These are phyloP conservation scores for Diplosoma virens DNA, from an alignment of 23 tunicate species.

Conservation along the genomic window DNA sequence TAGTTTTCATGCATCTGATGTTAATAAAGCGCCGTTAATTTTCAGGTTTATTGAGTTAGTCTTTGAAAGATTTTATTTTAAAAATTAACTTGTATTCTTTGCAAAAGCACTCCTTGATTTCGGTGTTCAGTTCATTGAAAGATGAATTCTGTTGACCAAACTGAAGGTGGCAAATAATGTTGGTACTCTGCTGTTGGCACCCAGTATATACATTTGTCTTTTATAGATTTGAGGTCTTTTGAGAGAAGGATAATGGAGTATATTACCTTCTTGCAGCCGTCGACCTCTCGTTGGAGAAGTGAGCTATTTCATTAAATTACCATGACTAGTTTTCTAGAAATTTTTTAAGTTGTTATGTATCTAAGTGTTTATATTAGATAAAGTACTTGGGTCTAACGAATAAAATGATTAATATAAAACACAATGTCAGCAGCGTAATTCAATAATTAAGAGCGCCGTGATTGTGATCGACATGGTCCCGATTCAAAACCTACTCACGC, in stretches of 20 bases:
- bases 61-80: too few relatives aligned
- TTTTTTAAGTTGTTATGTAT: not conserved
- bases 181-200: not conserved
- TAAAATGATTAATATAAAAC: too few relatives aligned
- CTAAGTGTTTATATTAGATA: too few relatives aligned
- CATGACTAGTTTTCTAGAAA: not conserved
- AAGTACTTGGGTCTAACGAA: too few relatives aligned
- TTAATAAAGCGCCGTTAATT: too few relatives aligned
- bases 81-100: too few relatives aligned
- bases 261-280: slow-evolving; percentile 66
- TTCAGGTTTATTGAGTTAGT: too few relatives aligned
- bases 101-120: not conserved
- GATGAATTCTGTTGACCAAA: slow-evolving; percentile 65
- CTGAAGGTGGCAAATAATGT: slow-evolving; percentile 45
- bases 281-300: slow-evolving; percentile 91
- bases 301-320: not conserved
- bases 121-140: not conserved
- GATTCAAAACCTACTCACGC: too few relatives aligned
- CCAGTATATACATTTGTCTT: not conserved
- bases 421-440: too few relatives aligned
- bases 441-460: too few relatives aligned
- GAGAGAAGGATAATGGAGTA: slow-evolving; percentile 89
- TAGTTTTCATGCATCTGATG: too few relatives aligned
- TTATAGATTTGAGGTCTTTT: slow-evolving; percentile 73
- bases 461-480: too few relatives aligned